phyloP scores from a whole-genome alignment of 2,797 vertebrate genomes.

The Paedocypris micromegethes region DNA sequence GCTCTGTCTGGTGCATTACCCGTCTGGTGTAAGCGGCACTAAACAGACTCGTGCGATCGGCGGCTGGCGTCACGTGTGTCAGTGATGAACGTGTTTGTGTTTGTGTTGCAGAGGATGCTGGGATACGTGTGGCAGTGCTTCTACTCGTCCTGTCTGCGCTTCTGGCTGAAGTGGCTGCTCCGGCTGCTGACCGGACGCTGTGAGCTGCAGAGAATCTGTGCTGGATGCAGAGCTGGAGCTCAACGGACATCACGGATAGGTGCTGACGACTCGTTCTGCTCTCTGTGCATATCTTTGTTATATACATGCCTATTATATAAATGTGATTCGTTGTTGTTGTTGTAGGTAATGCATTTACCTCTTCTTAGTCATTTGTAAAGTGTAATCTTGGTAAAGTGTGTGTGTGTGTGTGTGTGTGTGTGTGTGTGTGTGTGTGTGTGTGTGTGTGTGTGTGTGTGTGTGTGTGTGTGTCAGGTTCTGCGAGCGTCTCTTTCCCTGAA shows the following conservation, averaged over 20 bases:
- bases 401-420: too few species aligned
- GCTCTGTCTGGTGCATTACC: too few species aligned
- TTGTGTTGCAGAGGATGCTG: constrained; percentile 75
- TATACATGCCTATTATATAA: too few species aligned
- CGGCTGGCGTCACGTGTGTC: too few species aligned
- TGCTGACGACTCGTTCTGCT: constrained; percentile 50
- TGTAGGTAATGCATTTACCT: not conserved
- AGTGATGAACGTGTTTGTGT: not conserved
- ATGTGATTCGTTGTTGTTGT: too few species aligned
- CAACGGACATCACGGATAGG: constrained; percentile 77
- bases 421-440: too few species aligned
- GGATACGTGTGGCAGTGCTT: constrained; percentile 78
- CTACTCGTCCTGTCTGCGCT: constrained; percentile 80
- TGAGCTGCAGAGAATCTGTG: constrained; percentile 87
- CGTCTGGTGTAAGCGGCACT: too few species aligned
- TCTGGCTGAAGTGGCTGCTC: constrained; percentile 90
- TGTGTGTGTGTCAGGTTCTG: constrained; percentile 68
- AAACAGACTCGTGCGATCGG: too few species aligned
- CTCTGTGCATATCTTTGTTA: not conserved
- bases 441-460: not conserved
- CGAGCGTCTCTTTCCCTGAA: constrained; percentile 66
- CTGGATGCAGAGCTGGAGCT: constrained; percentile 68
- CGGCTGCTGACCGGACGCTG: constrained; percentile 81
- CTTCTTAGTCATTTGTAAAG: not conserved
- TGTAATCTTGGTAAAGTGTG: too few species aligned